These are phyloP conservation scores for Diorhabda sublineata DNA, from an alignment of 1,140 invertebrate genomes.

Conservation along the genomic window DNA sequence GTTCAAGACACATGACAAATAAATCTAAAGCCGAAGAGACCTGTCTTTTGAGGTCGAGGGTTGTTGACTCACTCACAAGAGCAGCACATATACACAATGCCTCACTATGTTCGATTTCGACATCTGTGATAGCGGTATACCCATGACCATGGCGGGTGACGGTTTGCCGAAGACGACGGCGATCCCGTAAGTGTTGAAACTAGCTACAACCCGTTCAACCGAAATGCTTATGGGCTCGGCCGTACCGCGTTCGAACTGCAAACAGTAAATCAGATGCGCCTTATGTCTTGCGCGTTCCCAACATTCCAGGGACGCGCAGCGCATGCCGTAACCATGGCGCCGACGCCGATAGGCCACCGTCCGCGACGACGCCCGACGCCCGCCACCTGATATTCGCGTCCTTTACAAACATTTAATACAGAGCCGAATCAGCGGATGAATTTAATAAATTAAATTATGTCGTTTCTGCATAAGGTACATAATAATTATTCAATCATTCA, in stretches of 20 bases:
- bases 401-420: background rate
- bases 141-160: conserved; percentile 12
- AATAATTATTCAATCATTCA: no score
- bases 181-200: conserved; percentile 9
- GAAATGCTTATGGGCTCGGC: conserved; percentile 19
- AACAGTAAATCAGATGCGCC: conserved; percentile 21
- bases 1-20: conserved; percentile 8
- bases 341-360: conserved; percentile 7
- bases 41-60: background rate
- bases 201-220: conserved; percentile 16
- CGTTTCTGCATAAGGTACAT: no score
- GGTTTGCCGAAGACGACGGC: background rate
- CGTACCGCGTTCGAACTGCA: conserved; percentile 13
- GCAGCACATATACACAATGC: conserved; percentile 14
- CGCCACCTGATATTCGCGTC: conserved; percentile 13
- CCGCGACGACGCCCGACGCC: background rate
- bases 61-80: conserved; percentile 17
- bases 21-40: conserved; percentile 1
- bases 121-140: conserved; percentile 7
- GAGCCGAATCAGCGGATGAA: background rate
- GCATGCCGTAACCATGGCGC: conserved; percentile 13
- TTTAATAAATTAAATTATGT: no score
- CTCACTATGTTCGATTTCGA: conserved; percentile 5
- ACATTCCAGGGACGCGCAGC: conserved; percentile 14
- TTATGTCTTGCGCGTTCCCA: conserved; percentile 13